These are phyloP conservation scores for Laothoe populi DNA, from an alignment of 2,888 invertebrate species.

Conservation along the genomic window DNA sequence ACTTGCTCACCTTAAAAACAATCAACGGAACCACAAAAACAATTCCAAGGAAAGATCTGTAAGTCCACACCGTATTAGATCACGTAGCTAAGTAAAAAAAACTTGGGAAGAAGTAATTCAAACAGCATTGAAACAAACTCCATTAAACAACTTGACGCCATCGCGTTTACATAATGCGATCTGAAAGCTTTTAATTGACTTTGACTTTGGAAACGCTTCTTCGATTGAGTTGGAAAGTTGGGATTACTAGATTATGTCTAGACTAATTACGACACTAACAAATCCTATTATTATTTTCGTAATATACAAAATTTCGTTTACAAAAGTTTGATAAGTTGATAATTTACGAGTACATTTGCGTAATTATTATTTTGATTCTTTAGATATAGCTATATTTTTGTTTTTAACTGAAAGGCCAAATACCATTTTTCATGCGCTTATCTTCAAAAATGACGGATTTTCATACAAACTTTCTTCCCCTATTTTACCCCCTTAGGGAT, in stretches of 20 bases:
- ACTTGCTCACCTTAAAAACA: background rate
- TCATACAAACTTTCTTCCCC: too few species aligned
- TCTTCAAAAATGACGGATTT: too few species aligned
- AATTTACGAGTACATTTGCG: background rate
- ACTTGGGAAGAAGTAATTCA: constrained; percentile 25
- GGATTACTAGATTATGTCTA: constrained; percentile 12
- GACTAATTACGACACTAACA: constrained; percentile 5
- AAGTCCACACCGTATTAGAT: background rate
- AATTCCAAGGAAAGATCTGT: background rate
- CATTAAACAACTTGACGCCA: constrained; percentile 14
- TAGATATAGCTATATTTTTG: background rate
- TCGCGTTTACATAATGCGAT: constrained; percentile 30
- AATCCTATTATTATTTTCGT: background rate
- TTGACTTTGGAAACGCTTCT: constrained; percentile 28
- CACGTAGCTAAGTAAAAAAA: constrained; percentile 24
- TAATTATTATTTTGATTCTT: background rate
- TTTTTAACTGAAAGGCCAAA: too few species aligned
- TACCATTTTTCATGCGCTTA: too few species aligned
- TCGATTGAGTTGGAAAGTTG: constrained; percentile 25
- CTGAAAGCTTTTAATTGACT: constrained; percentile 33
- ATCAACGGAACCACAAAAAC: constrained; percentile 3
- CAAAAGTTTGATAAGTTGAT: constrained; percentile 5
- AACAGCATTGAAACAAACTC: constrained; percentile 25
- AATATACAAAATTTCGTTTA: background rate
- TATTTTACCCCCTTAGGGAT: too few species aligned